Percentiles rank a stretch among this genome's conserved stretches.
Conservation (phyloP, 2,888 invertebrate species). For the Chamaedrilus cognettii region DNA sequence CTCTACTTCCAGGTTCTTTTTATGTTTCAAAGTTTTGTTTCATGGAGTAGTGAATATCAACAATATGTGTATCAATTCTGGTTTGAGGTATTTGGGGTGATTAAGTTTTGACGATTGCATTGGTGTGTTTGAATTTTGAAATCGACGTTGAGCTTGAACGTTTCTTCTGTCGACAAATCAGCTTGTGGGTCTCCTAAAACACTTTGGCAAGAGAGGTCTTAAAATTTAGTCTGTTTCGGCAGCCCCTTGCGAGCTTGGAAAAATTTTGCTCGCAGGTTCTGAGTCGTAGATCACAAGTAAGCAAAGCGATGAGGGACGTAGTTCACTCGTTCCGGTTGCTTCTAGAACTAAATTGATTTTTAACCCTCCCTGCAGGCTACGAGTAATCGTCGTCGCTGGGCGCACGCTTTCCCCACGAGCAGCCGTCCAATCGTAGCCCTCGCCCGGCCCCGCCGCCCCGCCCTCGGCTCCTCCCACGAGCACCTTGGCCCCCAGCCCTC, state of each 20-base stretch:
- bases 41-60: not conserved
- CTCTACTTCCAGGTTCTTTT: slow-evolving; percentile 78
- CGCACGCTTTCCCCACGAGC: slow-evolving; percentile 86
- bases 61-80: not conserved
- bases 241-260: no score
- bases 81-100: not conserved
- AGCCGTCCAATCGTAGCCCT: not conserved
- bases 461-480: not conserved
- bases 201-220: no score
- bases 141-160: no score
- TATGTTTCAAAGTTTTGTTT: not conserved
- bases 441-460: not conserved
- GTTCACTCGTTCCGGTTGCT: no score
- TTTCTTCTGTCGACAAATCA: no score
- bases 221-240: no score
- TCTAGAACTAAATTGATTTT: no score
- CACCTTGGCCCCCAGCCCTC: not conserved
- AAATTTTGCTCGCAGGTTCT: no score
- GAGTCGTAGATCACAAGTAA: no score
- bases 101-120: not conserved
- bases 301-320: no score
- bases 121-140: not conserved
- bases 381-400: slow-evolving; percentile 94
- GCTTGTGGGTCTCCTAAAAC: no score
- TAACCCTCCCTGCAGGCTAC: slow-evolving; percentile 62